These are phyloP conservation scores for Scalopus aquaticus DNA, from an alignment of 2,113 vertebrate genomes.

Conservation along the genomic window DNA sequence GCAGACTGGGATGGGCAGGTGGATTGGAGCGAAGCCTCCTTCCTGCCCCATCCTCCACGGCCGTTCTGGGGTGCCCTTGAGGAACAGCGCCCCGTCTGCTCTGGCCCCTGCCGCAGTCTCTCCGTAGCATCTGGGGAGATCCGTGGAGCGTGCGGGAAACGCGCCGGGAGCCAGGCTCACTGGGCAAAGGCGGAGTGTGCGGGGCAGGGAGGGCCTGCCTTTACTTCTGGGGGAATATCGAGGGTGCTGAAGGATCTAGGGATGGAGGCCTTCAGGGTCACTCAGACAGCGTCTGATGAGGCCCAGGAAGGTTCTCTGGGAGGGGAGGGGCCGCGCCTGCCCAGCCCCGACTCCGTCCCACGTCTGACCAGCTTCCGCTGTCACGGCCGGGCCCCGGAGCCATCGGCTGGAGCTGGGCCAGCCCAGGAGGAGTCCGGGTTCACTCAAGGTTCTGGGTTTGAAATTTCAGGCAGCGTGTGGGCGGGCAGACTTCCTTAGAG, in stretches of 20 bases:
- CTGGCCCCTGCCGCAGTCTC: background rate
- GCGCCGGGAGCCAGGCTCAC: too few relatives aligned
- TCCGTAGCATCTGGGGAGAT: background rate
- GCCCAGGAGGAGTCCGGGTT: background rate
- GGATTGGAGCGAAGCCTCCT: background rate
- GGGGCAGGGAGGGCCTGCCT: background rate
- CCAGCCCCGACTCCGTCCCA: background rate
- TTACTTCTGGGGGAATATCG: background rate
- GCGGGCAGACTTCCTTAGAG: background rate
- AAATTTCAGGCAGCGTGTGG: too few relatives aligned
- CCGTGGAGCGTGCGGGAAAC: background rate
- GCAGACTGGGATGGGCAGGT: background rate
- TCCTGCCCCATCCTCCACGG: background rate
- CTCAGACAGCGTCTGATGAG: background rate
- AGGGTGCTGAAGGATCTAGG: background rate
- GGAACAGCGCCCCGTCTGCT: too few relatives aligned
- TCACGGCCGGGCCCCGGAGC: too few relatives aligned
- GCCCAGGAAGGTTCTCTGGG: background rate
- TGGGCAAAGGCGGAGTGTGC: background rate
- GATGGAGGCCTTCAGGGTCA: background rate
- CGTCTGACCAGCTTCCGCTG: fast-evolving
- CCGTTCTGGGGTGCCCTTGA: too few relatives aligned
- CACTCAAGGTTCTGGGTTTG: background rate
- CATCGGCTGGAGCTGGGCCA: background rate
- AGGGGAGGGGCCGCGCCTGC: background rate